Evolutionary conservation across 30 jellyfish, hydroid and myxozoan species (phyloP).

Genomic region (Catostylus mosaicus): DNA sequence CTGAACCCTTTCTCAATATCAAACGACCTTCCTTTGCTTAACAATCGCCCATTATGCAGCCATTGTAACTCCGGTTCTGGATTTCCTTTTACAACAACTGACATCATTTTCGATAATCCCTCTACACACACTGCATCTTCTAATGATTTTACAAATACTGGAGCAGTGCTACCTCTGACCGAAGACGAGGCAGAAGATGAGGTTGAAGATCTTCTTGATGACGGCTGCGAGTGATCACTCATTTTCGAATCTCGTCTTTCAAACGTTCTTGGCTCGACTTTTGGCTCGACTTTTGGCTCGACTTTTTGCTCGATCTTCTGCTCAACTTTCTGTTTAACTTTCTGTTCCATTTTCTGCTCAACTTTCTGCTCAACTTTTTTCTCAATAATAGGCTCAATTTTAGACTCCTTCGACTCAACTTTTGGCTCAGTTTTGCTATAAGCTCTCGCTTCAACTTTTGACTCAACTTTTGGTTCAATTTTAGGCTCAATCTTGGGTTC

Average conservation of each 20-base stretch:
- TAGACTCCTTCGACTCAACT: not conserved
- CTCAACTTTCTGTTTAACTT: constrained; percentile 9
- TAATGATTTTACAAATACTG: constrained; percentile 37
- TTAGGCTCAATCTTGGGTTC: constrained; percentile 19
- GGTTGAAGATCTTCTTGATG: constrained; percentile 21
- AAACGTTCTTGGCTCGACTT: not conserved
- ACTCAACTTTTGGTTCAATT: constrained; percentile 17
- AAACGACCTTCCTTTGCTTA: constrained; percentile 39
- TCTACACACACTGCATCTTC: constrained; percentile 52
- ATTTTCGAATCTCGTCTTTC: constrained; percentile 28
- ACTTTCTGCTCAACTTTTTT: constrained; percentile 7
- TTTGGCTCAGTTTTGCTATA: no score
- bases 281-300: constrained; percentile 12
- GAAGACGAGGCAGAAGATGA: constrained; percentile 16
- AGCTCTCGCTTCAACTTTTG: constrained; percentile 6
- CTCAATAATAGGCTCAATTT: not conserved
- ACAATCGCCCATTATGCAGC: constrained; percentile 55
- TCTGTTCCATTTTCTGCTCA: not conserved
- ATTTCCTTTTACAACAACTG: constrained; percentile 71
- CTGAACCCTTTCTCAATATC: constrained; percentile 52
- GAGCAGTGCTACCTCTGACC: constrained; percentile 12
- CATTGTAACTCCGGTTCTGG: constrained; percentile 89
- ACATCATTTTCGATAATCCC: constrained; percentile 29
- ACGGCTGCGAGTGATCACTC: constrained; percentile 34
- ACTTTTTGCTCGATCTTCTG: constrained; percentile 8